These are phyloP conservation scores for Melikaiella ostensackeni DNA, from an alignment of 2,888 invertebrate genomes.

Conservation along the genomic window DNA sequence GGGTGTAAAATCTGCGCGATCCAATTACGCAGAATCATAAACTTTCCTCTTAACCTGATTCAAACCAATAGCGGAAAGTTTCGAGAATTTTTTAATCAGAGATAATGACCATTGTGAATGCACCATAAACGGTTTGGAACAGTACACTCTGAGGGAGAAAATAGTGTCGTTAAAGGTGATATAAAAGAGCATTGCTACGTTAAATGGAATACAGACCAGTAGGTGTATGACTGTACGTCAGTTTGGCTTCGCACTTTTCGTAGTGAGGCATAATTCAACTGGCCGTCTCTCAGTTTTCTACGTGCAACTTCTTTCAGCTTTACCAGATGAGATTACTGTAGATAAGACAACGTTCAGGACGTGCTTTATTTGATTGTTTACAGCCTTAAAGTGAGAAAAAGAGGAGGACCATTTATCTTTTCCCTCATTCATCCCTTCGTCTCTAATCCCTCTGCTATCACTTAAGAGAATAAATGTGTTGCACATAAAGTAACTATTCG, in stretches of 20 bases:
- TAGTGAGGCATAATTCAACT: conserved; percentile 10
- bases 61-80: conserved; percentile 8
- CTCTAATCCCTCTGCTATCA: conserved; percentile 6
- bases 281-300: conserved; percentile 17
- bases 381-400: conserved; percentile 15
- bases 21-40: conserved; percentile 9
- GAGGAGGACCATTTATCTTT: conserved; percentile 21
- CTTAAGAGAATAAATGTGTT: neutral
- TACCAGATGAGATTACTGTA: conserved; percentile 54
- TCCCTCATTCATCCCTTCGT: neutral
- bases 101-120: conserved; percentile 20
- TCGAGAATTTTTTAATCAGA: conserved; percentile 17
- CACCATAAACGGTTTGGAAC: neutral
- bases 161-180: conserved; percentile 32
- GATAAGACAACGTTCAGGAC: conserved; percentile 62
- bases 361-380: conserved; percentile 63
- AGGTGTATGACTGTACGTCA: neutral
- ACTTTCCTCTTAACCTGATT: conserved; percentile 12
- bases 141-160: conserved; percentile 14
- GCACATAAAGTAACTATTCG: neutral
- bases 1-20: conserved; percentile 19
- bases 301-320: neutral
- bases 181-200: conserved; percentile 15
- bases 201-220: conserved; percentile 6
- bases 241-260: conserved; percentile 20